Evolutionary conservation across 2,113 vertebrate species (phyloP), one percentile per base, ranked within the genome.

Genomic region (Peromyscus californicus): DNA sequence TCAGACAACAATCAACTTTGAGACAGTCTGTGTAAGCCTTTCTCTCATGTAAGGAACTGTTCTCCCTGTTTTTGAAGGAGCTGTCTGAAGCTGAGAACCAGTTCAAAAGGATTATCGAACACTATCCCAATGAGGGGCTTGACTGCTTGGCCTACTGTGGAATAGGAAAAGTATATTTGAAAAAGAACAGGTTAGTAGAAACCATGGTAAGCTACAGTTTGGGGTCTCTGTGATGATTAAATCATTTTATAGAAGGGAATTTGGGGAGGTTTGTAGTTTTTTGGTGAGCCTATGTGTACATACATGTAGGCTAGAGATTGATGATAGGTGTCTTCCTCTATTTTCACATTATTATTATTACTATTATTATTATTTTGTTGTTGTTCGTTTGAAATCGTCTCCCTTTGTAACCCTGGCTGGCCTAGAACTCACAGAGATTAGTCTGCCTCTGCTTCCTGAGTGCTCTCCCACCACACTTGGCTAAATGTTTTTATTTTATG

Each of bases 141-240:
- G 99, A 99, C 96, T 99, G 98, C 93, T 97, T 99, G 97, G 99
- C 99, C 72, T 99, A 98, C 87, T 99, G 99, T 86, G 99, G 99
- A 63, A 98, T 99, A 74, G 99, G 99, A 51, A 99, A 97, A 95
- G 98, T 99, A 0, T 99, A 99, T 90, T 98, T 99, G 39, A 99
- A 98, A 89, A 99, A 99, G 92, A 99, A 99, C 98, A 99, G 99
- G 99, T 99, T 93, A 86, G 98, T 99, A 9, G 95, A 82, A 26
- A 29, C 63, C 9, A 33, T 36, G 10, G 22, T 0, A 69, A 36
- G 1, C 36, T 45, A 31, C 12, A 31, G 24, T 5, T 45, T 61
- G 42, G 3, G 75, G 22, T 80, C 83, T 78, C 7, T 59, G n/a
- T 70, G 12, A 22, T 90, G 22, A 33, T 74, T 48, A 45, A 33